Base-by-base conservation (phyloP, 92 coral and sea anemone species). In the Muricea muricata region DNA sequence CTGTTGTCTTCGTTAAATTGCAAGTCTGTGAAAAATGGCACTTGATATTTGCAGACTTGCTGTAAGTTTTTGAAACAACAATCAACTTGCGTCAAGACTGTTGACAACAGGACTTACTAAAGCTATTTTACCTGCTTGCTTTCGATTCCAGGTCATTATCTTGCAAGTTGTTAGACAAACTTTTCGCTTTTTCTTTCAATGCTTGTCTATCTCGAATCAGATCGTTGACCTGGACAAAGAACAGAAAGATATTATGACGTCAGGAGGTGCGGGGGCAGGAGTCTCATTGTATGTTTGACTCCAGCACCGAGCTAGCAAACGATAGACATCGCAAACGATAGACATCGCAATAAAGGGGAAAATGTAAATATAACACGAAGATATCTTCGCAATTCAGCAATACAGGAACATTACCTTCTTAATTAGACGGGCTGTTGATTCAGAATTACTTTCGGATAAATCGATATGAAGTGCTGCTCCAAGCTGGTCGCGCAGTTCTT, bases 91-190 rank as follows among this genome's bases (percentile, higher is more conserved):
- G n/a, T n/a, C n/a, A n/a, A n/a, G n/a, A n/a, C n/a, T n/a, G n/a
- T n/a, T n/a, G n/a, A n/a, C n/a, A n/a, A n/a, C n/a, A n/a, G n/a
- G n/a, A n/a, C n/a, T n/a, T n/a, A n/a, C n/a, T n/a, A n/a, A n/a
- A n/a, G n/a, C n/a, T n/a, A n/a, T n/a, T n/a, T n/a, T 55, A 97
- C 99, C 99, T 97, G 99, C 98, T 97, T 24, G 99, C 99, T 85
- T 97, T 97, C 55, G 99, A 93, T 63, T 97, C 99, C 89, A 97
- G 73, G 84, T 87, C 91, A 81, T 93, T 97, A 68, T 97, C 99
- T 70, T 97, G 99, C 7, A 97, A 71, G 79, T 92, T 97, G 65
- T 90, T 87, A 30, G 99, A 88, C 30, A 97, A 87, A 2, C 94
- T 74, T 52, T 90, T 88, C 12, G 92, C 92, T 73, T 93, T 97